phyloP scores from a whole-genome alignment of 2,797 vertebrate species.

The Crenuchus spilurus region DNA sequence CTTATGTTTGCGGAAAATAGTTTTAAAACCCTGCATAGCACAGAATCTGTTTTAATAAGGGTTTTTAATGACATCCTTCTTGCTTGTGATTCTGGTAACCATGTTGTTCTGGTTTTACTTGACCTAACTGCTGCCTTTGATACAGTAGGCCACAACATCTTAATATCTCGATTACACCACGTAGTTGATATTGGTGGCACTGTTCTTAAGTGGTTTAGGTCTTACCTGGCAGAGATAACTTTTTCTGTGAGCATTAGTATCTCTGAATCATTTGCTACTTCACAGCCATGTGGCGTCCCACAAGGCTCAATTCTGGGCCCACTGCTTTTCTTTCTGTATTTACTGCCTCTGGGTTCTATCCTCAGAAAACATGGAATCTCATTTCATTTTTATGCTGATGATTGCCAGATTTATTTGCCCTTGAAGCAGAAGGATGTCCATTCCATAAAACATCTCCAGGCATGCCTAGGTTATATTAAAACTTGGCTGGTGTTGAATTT shows the following conservation, averaged over 20 bases:
- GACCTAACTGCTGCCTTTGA: too few species aligned
- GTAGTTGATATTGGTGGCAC: not conserved
- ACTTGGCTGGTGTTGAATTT: not conserved
- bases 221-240: not conserved
- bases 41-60: not conserved
- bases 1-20: too few species aligned
- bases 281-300: not conserved
- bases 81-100: not conserved
- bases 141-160: not conserved
- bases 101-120: not conserved
- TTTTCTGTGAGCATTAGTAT: not conserved
- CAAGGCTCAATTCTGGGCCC: not conserved
- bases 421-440: not conserved
- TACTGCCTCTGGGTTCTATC: not conserved
- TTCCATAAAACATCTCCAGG: not conserved
- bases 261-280: not conserved
- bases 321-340: not conserved
- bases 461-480: not conserved
- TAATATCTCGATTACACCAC: not conserved
- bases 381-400: not conserved
- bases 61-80: not conserved
- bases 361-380: not conserved
- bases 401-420: not conserved
- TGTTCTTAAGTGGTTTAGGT: too few species aligned
- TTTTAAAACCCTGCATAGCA: not conserved